Evolutionary conservation across 2,113 vertebrate genomes (phyloP).

Genomic region (Holacanthus passer): DNA sequence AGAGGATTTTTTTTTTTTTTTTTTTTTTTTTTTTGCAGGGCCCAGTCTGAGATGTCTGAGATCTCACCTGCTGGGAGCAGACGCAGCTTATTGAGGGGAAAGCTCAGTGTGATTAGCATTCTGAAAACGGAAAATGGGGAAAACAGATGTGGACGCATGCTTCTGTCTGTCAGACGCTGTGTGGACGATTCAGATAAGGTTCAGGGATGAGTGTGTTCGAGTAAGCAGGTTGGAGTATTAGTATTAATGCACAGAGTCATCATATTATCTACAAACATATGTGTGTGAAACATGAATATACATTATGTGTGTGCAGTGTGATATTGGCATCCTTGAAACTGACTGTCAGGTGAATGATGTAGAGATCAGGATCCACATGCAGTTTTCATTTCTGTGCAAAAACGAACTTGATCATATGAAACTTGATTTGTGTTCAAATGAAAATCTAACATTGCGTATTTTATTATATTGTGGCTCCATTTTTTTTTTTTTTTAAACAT

Average conservation of each 20-base stretch:
- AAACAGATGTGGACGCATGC: neutral
- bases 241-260: neutral
- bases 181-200: conserved; percentile 10
- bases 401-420: neutral
- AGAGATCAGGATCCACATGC: neutral
- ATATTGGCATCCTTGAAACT: neutral
- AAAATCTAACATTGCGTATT: neutral
- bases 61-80: conserved; percentile 23
- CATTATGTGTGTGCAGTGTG: too few species aligned
- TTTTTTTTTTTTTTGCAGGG: conserved; percentile 4
- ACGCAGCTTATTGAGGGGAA: neutral
- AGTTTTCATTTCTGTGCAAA: neutral
- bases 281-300: neutral
- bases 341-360: neutral
- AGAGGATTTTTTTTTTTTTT: too few species aligned
- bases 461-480: neutral
- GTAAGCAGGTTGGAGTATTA: neutral
- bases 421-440: conserved; percentile 14
- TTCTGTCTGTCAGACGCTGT: neutral
- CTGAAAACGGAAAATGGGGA: conserved; percentile 5
- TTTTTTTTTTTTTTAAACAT: conserved; percentile 25
- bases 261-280: neutral
- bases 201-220: conserved; percentile 3
- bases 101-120: neutral
- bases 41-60: neutral